These are phyloP conservation scores for Sinhomidia bicolor DNA, from an alignment of 2,888 invertebrate genomes.

Conservation along the genomic window DNA sequence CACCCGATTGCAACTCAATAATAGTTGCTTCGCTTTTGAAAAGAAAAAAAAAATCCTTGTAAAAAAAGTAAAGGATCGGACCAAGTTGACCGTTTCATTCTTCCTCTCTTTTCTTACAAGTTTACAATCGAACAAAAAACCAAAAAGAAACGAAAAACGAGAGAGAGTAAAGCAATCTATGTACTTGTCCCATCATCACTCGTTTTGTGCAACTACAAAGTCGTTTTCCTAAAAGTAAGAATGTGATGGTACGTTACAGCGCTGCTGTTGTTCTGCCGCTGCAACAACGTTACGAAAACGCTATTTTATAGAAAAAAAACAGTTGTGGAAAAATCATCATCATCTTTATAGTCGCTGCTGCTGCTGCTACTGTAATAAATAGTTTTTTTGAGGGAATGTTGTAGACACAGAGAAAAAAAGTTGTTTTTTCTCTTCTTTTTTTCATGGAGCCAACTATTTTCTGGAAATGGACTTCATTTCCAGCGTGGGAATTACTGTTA, in stretches of 20 bases:
- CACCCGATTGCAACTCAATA: background rate
- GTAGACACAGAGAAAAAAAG: constrained; percentile 44
- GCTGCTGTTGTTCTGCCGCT: background rate
- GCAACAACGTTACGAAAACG: background rate
- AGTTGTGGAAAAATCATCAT: constrained; percentile 18
- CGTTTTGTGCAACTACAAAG: background rate
- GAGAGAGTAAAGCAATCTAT: too few species aligned
- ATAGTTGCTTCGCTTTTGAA: background rate
- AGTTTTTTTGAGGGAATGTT: constrained; percentile 54
- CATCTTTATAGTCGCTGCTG: too few species aligned
- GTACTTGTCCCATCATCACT: constrained; percentile 18
- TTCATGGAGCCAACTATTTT: constrained; percentile 66
- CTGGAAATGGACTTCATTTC: constrained; percentile 73
- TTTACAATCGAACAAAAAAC: constrained; percentile 22
- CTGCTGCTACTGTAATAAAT: constrained; percentile 63
- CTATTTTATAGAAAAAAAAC: background rate
- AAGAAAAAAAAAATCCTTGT: background rate
- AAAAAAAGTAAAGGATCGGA: background rate
- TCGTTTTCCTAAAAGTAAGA: background rate
- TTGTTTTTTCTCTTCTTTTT: constrained; percentile 38
- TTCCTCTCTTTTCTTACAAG: constrained; percentile 48
- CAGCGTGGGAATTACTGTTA: constrained; percentile 66
- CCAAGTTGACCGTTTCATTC: constrained; percentile 55
- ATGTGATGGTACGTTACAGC: too few species aligned
- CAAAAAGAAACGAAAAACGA: too few species aligned